Evolutionary conservation across 2,113 vertebrate genomes (phyloP), one percentile per base, ranked within the genome.

Genomic region (Ictalurus furcatus): DNA sequence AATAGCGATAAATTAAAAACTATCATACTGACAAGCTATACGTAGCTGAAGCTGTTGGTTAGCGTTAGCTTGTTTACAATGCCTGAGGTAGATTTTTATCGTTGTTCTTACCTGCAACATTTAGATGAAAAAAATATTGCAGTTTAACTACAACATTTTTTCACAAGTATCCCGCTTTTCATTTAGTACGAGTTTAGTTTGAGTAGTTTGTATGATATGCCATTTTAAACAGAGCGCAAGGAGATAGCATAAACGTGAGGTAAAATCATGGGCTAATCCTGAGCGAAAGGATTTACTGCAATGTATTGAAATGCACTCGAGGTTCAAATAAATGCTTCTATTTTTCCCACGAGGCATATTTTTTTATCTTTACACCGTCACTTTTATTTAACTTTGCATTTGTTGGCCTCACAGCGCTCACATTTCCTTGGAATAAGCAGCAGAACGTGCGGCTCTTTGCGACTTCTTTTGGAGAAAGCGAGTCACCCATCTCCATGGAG

Each of bases 401-500:
- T 37, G n/a, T 30, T 23, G 0, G 63, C 48, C 44, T 81, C 30
- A 1, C 30, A n/a, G 59, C 7, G 21, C 61, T 40, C 56, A 37
- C 9, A 21, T 83, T 23, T 44, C 34, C 25, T 84, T 28, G 19
- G 21, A 71, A 71, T 37, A 30, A 73, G 25, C 25, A 67, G 25
- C 25, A n/a, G 25, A 56, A 59, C 13, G 11, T 82, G 54, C 3
- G 19, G 54, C 30, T 82, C 16, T 34, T 12, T 34, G 6, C 25
- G 9, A 23, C 4, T 3, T 59, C 30, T 58, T 40, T 44, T 76
- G 37, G 84, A 87, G 86, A 86, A 59, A 74, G 86, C 30, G 40
- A 90, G 88, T 86, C 89, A 74, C 78, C 58, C 85, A 87, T 91
- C 87, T 90, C 90, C 90, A 91, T 91, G 90, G 90, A 91, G 88